Base-by-base conservation (phyloP, 2,113 vertebrate genomes). In the Rhinoptilus africanus region DNA sequence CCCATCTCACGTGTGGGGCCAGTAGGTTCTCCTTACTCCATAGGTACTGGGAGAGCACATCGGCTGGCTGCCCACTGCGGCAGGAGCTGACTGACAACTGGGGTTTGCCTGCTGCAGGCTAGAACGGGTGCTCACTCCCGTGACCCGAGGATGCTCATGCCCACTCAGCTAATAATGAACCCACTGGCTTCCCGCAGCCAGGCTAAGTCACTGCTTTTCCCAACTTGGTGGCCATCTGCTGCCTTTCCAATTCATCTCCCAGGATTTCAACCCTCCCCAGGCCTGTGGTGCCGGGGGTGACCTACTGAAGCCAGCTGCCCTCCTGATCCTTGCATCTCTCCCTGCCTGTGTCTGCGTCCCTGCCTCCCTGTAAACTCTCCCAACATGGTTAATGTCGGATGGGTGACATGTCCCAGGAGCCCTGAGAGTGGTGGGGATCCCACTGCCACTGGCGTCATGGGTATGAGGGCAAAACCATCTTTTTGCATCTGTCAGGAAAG, bases 241-340 rank as follows among this genome's bases (percentile, higher is more conserved):
- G n/a, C 45, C 27, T 93, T 91, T 88, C 54, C 18, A 50, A 2
- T 89, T 80, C 56, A 71, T 6, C 41, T 84, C n/a, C 57, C 63
- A 17, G 50, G 85, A 54, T 64, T 53, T 67, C 80, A 92, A 85
- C 34, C 27, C 32, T 30, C 20, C 27, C 26, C n/a, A 43, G 41
- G 28, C 37, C 54, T 4, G 24, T 1, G 4, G 20, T 1, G 1
- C 0, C 6, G 1, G 19, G 10, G 23, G 18, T 3, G 41, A 39
- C 14, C 23, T 11, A 57, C 8, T 1, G 5, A 63, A 85, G 23
- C 28, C 68, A 56, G 34, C 8, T 11, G 24, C 6, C 3, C 5
- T 56, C 47, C 79, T 56, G 35, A 74, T 43, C 19, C 14, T 39
- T 51, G 32, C 54, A 68, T 68, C 35, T 20, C 27, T 56, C 32